Evolutionary conservation across 2,113 vertebrate species (phyloP), one percentile per base, ranked within the genome.

Genomic region (Athene noctua): DNA sequence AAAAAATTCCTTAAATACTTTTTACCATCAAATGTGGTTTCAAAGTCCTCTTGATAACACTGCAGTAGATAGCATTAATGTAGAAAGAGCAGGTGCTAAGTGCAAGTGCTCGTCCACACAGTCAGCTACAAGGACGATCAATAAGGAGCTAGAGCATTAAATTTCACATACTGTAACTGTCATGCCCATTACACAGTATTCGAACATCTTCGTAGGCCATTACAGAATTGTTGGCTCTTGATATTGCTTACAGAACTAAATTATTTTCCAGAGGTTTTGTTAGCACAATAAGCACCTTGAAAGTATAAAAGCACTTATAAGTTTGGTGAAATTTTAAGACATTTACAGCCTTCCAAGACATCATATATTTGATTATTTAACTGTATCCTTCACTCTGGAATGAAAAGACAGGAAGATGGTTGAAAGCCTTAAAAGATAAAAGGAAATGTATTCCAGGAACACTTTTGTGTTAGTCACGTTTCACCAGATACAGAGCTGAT

Each of bases 71-170:
- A 67, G 97, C 95, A 98, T 96, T 98, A 98, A 98, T 97, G 98
- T 86, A 98, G 97, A 93, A 98, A 97, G 96, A 96, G 92, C 85
- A 95, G 92, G 94, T 95, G 95, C 73, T 94, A 97, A 96, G 97
- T 91, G 97, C 94, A 96, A 90, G 86, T 62, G 66, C 91, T 85
- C 95, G 94, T 71, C 95, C 92, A 81, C n/a, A 83, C 94, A 89
- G 29, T 85, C 2, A 1, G 90, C 96, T 96, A 92, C 90, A 91
- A 40, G 74, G 80, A 95, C 95, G 98, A 98, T 97, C 97, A 97
- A 98, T 98, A 97, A 97, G 95, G 97, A 98, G 98, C 94, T 97
- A 94, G 97, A 98, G 98, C 98, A 97, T 98, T 98, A 98, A 98
- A 98, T 98, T 98, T 97, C 97, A 96, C 96, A 97, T 68, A 93